These are phyloP conservation scores for Balaenoptera acutorostrata DNA, from an alignment of 2,113 vertebrate species.

Conservation along the genomic window DNA sequence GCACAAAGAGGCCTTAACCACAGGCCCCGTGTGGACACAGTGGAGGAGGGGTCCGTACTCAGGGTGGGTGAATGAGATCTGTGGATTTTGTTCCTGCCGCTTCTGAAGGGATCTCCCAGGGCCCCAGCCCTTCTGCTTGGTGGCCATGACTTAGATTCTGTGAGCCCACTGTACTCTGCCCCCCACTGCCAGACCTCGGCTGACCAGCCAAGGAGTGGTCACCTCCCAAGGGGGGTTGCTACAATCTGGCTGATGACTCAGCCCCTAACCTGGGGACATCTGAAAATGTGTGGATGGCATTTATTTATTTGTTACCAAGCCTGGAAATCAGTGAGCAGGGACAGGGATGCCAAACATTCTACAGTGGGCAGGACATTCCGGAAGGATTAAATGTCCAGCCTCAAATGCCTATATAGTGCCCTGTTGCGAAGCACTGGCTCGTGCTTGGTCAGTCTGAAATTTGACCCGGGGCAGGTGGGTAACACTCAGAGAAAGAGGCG, in stretches of 20 bases:
- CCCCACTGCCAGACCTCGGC: neutral
- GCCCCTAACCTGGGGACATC: neutral
- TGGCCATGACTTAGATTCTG: neutral
- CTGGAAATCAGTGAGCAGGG: neutral
- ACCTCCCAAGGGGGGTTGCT: neutral
- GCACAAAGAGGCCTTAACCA: neutral
- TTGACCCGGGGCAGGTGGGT: neutral
- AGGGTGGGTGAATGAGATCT: neutral
- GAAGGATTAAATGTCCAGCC: neutral
- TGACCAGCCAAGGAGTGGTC: too few species aligned
- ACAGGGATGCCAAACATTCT: neutral
- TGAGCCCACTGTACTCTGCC: accelerated
- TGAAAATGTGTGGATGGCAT: neutral
- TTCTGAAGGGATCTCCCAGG: neutral
- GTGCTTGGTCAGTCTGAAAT: neutral
- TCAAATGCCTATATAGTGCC: neutral
- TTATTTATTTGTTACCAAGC: neutral
- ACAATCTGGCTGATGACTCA: neutral
- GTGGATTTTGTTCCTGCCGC: neutral
- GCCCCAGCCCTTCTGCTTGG: neutral
- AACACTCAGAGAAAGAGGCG: neutral
- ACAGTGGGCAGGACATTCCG: neutral
- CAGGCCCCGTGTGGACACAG: neutral
- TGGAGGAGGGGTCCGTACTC: neutral
- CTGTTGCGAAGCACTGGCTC: neutral